phyloP scores from a whole-genome alignment of 2,797 vertebrate species.

The Schizothorax lantsangensis region DNA sequence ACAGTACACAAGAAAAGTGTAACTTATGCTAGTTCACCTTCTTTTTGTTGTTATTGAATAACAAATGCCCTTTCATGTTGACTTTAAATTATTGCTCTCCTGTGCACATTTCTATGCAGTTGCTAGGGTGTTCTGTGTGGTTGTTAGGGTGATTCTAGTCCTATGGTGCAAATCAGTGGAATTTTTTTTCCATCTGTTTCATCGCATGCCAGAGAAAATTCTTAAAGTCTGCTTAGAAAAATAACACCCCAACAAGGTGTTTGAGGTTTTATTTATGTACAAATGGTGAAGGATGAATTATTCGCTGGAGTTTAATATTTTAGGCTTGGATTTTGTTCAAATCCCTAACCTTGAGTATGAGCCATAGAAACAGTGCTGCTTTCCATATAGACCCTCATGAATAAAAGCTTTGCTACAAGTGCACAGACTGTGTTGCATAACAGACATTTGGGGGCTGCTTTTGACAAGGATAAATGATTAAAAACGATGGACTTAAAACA shows the following conservation, averaged over 20 bases:
- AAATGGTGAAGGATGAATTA: constrained; percentile 3
- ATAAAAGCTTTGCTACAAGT: constrained; percentile 11
- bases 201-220: background rate
- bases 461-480: constrained; percentile 37
- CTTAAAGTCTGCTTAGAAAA: background rate
- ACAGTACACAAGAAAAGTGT: too few relatives aligned
- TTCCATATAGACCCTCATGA: background rate
- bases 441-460: background rate
- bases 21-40: background rate
- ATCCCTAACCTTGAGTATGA: constrained; percentile 13
- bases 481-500: constrained; percentile 34
- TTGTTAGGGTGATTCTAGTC: background rate
- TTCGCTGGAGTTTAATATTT: background rate
- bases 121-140: background rate
- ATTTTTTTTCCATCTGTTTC: background rate
- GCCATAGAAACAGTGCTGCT: background rate
- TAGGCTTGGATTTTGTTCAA: background rate
- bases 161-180: too few relatives aligned
- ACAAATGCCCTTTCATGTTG: background rate
- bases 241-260: background rate
- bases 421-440: constrained; percentile 24
- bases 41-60: background rate
- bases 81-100: constrained; percentile 7
- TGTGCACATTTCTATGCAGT: background rate
- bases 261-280: background rate